A percentile compares a stretch with the other conserved stretches of the same genome.
These are phyloP conservation scores for Latrodectus hesperus DNA, from an alignment of 2,888 invertebrate species.

Conservation along the genomic window DNA sequence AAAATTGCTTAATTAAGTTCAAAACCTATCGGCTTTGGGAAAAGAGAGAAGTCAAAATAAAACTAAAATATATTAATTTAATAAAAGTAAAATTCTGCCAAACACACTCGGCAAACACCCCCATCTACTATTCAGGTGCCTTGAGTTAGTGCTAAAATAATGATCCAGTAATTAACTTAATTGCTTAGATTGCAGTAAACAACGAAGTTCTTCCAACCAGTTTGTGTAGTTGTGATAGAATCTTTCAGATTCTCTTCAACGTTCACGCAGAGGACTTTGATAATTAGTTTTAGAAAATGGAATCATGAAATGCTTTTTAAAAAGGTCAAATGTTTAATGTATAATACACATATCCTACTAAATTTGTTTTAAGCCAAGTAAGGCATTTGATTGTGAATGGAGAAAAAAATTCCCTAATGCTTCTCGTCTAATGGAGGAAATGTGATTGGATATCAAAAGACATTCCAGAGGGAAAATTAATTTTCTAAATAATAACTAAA, in stretches of 20 bases:
- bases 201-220: neutral
- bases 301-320: too few relatives aligned
- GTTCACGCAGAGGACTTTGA: conserved; percentile 23
- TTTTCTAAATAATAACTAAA: too few relatives aligned
- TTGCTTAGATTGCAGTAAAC: conserved; percentile 60
- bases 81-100: conserved; percentile 41
- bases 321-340: too few relatives aligned
- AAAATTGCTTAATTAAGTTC: conserved; percentile 51
- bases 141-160: conserved; percentile 44
- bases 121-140: conserved; percentile 14
- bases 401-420: too few relatives aligned
- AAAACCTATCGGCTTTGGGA: conserved; percentile 18
- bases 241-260: conserved; percentile 22
- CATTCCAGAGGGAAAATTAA: too few relatives aligned
- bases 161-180: conserved; percentile 63
- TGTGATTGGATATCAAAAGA: too few relatives aligned
- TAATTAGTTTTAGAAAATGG: conserved; percentile 58
- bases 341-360: too few relatives aligned
- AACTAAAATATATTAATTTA: conserved; percentile 40
- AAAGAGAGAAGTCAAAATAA: conserved; percentile 6
- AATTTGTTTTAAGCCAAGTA: too few relatives aligned
- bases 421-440: too few relatives aligned
- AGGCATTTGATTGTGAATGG: too few relatives aligned
- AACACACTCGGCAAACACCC: conserved; percentile 3
- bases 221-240: conserved; percentile 26